Evolutionary conservation across 92 coral and sea anemone genomes (phyloP).

Genomic region (Paragorgia papillata): DNA sequence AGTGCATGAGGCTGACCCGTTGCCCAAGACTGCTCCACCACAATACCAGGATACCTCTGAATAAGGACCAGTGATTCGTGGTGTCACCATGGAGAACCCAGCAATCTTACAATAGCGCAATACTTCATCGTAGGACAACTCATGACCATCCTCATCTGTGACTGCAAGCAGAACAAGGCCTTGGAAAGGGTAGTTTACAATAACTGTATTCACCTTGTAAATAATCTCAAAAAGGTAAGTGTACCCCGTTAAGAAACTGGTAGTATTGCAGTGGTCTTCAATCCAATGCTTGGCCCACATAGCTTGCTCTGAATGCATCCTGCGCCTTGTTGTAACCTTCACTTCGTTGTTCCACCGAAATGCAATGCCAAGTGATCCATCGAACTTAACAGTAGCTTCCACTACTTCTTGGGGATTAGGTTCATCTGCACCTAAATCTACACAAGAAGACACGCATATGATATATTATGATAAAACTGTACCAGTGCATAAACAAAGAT

Average conservation of each 20-base stretch:
- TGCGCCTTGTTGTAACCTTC: constrained; percentile 24
- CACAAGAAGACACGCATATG: background rate
- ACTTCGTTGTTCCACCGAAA: constrained; percentile 23
- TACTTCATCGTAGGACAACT: constrained; percentile 2
- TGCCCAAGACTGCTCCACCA: background rate
- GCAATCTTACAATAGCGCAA: background rate
- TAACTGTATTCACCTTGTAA: constrained; percentile 12
- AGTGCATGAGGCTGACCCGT: background rate
- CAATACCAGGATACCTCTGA: constrained; percentile 27
- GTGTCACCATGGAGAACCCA: constrained; percentile 33
- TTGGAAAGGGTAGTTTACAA: constrained; percentile 21
- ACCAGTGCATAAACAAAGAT: no score
- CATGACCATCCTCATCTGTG: constrained; percentile 20
- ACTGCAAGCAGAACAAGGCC: constrained; percentile 35
- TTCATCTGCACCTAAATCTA: background rate
- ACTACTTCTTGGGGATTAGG: constrained; percentile 6
- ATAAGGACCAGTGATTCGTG: constrained; percentile 22
- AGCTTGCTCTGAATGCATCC: constrained; percentile 35
- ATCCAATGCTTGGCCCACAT: constrained; percentile 34
- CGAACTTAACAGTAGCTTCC: constrained; percentile 28
- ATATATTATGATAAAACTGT: no score
- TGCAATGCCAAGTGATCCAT: constrained; percentile 35
- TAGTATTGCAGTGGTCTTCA: constrained; percentile 20
- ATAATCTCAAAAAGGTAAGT: constrained; percentile 29
- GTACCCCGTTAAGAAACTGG: constrained; percentile 4